Conservation (phyloP, 1,140 invertebrate genomes). For the Drusus annulatus region DNA sequence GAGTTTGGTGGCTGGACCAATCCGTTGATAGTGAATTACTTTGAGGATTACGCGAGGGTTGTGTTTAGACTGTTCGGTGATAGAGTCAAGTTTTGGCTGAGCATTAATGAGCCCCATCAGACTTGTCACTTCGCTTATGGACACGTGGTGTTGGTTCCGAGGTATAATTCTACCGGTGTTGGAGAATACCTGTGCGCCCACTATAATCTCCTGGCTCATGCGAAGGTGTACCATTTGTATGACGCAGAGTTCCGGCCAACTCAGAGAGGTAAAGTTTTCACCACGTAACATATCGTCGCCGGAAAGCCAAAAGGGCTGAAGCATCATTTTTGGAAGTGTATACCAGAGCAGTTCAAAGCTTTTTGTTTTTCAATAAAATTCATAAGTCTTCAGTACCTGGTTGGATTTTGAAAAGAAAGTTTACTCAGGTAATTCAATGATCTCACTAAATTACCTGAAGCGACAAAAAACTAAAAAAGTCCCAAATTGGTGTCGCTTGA, state of each 20-base stretch:
- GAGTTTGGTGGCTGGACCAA: slow-evolving; percentile 74
- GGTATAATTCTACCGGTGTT: slow-evolving; percentile 63
- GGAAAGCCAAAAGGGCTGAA: too few relatives aligned
- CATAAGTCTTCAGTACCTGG: too few relatives aligned
- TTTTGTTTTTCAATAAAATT: too few relatives aligned
- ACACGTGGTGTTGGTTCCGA: slow-evolving; percentile 51
- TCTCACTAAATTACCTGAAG: too few relatives aligned
- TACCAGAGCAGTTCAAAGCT: too few relatives aligned
- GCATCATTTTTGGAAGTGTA: too few relatives aligned
- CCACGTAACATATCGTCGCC: too few relatives aligned
- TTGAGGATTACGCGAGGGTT: slow-evolving; percentile 68
- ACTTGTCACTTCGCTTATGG: slow-evolving; percentile 62
- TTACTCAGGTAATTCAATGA: too few relatives aligned
- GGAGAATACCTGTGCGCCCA: slow-evolving; percentile 65
- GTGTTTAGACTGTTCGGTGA: slow-evolving; percentile 66
- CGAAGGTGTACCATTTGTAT: slow-evolving; percentile 65
- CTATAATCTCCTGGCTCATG: slow-evolving; percentile 63
- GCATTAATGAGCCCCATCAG: slow-evolving; percentile 69
- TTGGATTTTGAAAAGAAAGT: too few relatives aligned
- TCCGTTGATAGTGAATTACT: slow-evolving; percentile 66
- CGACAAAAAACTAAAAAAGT: too few relatives aligned
- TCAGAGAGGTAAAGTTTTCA: slow-evolving; percentile 29
- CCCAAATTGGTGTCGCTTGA: too few relatives aligned
- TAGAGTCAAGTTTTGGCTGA: slow-evolving; percentile 67
- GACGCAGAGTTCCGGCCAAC: slow-evolving; percentile 61